Base-by-base conservation (phyloP, 1,140 invertebrate species). In the Neotoxoptera formosana region DNA sequence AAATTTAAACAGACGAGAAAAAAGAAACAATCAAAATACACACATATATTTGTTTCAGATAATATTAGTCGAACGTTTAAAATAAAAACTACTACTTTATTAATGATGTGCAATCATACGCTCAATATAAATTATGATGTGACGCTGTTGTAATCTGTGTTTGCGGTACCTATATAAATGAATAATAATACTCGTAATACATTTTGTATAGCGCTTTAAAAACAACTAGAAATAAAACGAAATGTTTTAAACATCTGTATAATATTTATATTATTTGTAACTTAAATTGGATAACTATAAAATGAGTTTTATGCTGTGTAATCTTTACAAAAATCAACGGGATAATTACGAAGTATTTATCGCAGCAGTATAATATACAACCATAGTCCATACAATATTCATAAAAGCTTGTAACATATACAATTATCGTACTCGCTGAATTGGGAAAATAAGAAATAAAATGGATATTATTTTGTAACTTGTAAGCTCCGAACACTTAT, bases 201-300 rank as follows among this genome's bases (percentile, higher is more conserved):
- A 60, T 30, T 89, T 21, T 53, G 48, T 23, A 53, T 25, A 53
- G 34, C 23, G 30, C 21, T 51, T 20, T 23, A 88, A 36, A 1
- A 88, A 89, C 11, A 53, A 36, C 8, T 88, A 53, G 7, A 53
- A 21, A 53, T 89, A 53, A 89, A 89, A 53, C n/a, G 20, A 88
- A 88, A 45, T 45, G 7, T 89, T 34, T 89, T 89, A 56, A 53
- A 48, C 7, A 87, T 48, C 14, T 41, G n/a, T n/a, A 47, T 30
- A 45, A 86, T 47, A 87, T 48, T 21, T n/a, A 48, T n/a, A 87
- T 14, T 30, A 41, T 20, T 48, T 21, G 41, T 23, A 30, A 84
- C 21, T 53, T 53, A 25, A 89, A 89, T 89, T 89, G 53, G 48
- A 89, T 89, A 89, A 36, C 36, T 53, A 41, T 41, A 53, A 56